Evolutionary conservation across 2,888 invertebrate species (phyloP).

Genomic region (Cybosia mesomella): DNA sequence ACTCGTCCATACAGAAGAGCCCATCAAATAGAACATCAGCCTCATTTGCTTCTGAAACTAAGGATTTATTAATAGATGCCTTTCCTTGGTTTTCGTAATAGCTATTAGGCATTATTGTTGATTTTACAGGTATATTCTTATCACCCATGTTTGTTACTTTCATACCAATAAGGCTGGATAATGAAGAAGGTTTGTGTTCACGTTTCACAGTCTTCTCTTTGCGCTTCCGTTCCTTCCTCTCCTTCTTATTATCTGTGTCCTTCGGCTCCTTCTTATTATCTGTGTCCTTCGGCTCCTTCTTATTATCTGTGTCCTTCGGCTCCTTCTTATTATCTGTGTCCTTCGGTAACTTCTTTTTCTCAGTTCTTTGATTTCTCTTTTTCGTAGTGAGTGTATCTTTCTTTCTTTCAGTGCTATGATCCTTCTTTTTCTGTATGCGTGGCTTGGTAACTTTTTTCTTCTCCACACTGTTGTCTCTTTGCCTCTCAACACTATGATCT

Average conservation of each 20-base stretch:
- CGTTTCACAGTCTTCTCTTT: conserved; percentile 13
- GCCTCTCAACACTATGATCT: background rate
- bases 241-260: conserved; percentile 37
- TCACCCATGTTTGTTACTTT: conserved; percentile 59
- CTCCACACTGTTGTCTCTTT: background rate
- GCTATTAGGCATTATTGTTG: conserved; percentile 55
- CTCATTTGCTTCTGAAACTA: conserved; percentile 61
- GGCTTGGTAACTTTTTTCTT: conserved; percentile 5
- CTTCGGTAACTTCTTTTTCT: conserved; percentile 36
- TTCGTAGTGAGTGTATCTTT: background rate
- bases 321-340: conserved; percentile 43
- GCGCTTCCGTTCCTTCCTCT: conserved; percentile 50
- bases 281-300: conserved; percentile 56
- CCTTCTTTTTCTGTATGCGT: conserved; percentile 2
- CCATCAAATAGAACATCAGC: conserved; percentile 69
- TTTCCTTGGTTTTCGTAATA: conserved; percentile 73
- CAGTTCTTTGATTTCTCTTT: conserved; percentile 20
- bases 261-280: conserved; percentile 37
- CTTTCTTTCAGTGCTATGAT: conserved; percentile 5
- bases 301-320: conserved; percentile 46
- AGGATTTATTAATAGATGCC: conserved; percentile 57
- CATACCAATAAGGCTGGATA: conserved; percentile 70
- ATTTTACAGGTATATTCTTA: conserved; percentile 21
- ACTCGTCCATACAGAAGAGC: conserved; percentile 72
- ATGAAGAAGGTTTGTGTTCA: conserved; percentile 46